Percentiles rank a stretch among this genome's conserved stretches.
Conservation (phyloP, 1,140 invertebrate species). For the Forficula auricularia region DNA sequence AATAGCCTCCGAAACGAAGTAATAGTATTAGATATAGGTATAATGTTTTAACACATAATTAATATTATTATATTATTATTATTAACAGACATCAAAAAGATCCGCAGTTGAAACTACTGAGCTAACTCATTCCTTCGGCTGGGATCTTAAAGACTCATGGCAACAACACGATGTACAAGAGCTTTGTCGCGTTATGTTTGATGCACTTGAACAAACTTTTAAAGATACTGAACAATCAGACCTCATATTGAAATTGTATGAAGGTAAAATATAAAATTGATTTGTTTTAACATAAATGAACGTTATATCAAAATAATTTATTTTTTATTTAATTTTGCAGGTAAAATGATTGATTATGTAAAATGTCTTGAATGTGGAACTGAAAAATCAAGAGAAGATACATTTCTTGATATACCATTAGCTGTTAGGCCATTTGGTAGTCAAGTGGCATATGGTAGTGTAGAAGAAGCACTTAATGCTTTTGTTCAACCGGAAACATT, state of each 20-base stretch:
- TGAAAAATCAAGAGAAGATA: slow-evolving; percentile 68
- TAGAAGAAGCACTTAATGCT: slow-evolving; percentile 68
- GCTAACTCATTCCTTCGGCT: slow-evolving; percentile 76
- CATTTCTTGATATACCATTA: slow-evolving; percentile 75
- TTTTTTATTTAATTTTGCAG: slow-evolving; percentile 29
- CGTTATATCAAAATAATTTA: not conserved
- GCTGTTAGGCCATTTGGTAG: slow-evolving; percentile 74
- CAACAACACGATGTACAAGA: slow-evolving; percentile 89
- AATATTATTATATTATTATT: too few relatives aligned
- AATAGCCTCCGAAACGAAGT: too few relatives aligned
- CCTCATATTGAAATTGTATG: slow-evolving; percentile 60
- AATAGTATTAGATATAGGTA: too few relatives aligned
- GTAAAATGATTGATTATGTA: slow-evolving; percentile 82
- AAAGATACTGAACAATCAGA: slow-evolving; percentile 69
- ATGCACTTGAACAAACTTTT: slow-evolving; percentile 73
- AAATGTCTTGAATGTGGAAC: slow-evolving; percentile 75
- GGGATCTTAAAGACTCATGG: slow-evolving; percentile 80
- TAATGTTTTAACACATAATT: too few relatives aligned
- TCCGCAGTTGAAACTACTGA: slow-evolving; percentile 71
- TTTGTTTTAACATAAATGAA: not conserved
- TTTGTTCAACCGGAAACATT: slow-evolving; percentile 77
- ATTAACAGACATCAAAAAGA: slow-evolving; percentile 47
- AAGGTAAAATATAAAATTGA: slow-evolving; percentile 27
- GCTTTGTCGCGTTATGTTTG: slow-evolving; percentile 80
- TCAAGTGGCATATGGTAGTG: slow-evolving; percentile 53